phyloP scores from a whole-genome alignment of 2,797 vertebrate genomes.

The Onychomys torridus region DNA sequence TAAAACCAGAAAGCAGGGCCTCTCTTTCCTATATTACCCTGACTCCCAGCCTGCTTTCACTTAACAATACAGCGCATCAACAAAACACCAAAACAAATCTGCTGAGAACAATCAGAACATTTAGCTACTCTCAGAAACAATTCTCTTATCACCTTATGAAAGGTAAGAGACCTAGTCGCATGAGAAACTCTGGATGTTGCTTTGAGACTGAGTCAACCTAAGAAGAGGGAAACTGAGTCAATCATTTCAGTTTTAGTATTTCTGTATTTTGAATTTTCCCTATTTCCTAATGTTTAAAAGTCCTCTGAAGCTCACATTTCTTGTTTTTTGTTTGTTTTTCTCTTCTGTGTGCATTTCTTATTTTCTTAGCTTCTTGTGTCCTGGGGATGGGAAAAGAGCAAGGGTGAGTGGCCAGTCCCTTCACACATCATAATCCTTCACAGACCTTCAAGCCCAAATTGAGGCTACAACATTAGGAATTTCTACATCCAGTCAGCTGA shows the following conservation, averaged over 20 bases:
- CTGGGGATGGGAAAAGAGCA: background rate
- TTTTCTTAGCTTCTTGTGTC: background rate
- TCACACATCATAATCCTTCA: background rate
- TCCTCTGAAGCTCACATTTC: background rate
- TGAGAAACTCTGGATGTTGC: background rate
- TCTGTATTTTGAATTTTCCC: background rate
- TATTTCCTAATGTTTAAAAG: background rate
- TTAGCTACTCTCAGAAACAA: background rate
- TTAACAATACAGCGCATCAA: background rate
- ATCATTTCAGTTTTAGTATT: background rate
- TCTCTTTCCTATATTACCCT: background rate
- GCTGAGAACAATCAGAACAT: background rate
- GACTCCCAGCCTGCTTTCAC: background rate
- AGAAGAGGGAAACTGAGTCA: slow-evolving; percentile 2
- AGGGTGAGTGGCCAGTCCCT: background rate
- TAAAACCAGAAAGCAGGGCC: background rate
- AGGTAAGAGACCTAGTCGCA: background rate
- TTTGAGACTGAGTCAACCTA: slow-evolving; percentile 7
- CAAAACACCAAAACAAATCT: background rate
- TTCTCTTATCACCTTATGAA: background rate
- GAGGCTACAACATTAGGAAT: background rate
- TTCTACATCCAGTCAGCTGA: background rate
- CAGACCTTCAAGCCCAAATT: background rate
- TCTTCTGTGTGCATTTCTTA: background rate
- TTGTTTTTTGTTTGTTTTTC: background rate